Evolutionary conservation across 2,797 vertebrate genomes (phyloP).

Genomic region (Sternarchorhynchus goeldii): DNA sequence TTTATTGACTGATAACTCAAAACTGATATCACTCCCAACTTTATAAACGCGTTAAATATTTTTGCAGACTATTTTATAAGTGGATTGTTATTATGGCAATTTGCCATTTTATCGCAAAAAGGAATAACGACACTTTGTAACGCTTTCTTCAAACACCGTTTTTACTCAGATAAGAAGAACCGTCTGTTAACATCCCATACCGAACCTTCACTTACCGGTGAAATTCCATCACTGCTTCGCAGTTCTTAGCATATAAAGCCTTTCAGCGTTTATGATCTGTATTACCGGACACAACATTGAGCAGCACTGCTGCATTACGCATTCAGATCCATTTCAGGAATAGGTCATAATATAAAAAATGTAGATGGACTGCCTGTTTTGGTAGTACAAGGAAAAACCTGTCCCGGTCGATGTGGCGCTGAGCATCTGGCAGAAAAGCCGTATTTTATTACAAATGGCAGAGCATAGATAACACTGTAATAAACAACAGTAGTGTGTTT

Average conservation of each 20-base stretch:
- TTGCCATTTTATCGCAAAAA: not conserved
- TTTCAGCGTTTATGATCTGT: constrained; percentile 5
- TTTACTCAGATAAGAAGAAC: constrained; percentile 67
- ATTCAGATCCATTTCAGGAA: constrained; percentile 23
- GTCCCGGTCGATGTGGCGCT: too few species aligned
- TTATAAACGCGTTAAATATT: too few species aligned
- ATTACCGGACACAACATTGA: not conserved
- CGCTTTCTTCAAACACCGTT: constrained; percentile 58
- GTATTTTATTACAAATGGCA: not conserved
- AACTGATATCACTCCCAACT: too few species aligned
- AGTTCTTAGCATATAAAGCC: not conserved
- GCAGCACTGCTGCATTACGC: not conserved
- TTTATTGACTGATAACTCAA: too few species aligned
- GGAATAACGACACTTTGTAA: not conserved
- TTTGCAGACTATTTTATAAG: too few species aligned
- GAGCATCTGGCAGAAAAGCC: too few species aligned
- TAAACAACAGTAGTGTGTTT: too few species aligned
- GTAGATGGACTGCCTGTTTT: not conserved
- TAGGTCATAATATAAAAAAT: not conserved
- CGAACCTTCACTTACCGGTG: not conserved
- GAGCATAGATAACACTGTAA: not conserved
- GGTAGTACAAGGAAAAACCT: too few species aligned
- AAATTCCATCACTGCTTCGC: not conserved
- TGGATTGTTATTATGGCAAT: not conserved
- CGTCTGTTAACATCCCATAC: constrained; percentile 36